Evolutionary conservation across 2,797 vertebrate species (phyloP), one percentile per base, ranked within the genome.

Genomic region (Gadopsis bispinosus): DNA sequence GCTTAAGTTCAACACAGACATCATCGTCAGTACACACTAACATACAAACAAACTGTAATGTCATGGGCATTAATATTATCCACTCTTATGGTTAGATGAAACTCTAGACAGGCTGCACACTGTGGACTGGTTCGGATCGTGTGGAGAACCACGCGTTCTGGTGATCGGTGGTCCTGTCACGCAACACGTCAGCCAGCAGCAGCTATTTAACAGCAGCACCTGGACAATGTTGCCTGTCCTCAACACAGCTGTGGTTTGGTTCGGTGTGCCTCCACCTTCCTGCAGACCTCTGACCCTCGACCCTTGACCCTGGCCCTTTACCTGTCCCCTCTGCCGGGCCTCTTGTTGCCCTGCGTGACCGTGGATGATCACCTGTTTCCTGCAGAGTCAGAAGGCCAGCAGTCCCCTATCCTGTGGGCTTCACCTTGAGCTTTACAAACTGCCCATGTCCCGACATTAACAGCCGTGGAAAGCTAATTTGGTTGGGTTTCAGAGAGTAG

Each of bases 361-460:
- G 63, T 50, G 41, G 62, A 48, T 35, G 69, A 75, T 86, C 75
- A 79, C 41, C 81, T 71, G 75, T 81, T 83, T 89, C 86, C 87
- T 55, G 68, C 73, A 71, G 70, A 33, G 48, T 61, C 43, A 69
- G 64, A 19, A 22, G 39, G 71, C 39, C 43, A 61, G 29, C 17
- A 37, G 35, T 65, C 22, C 59, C 26, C 45, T 56, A 65, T 79
- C 78, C 77, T 82, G 72, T 77, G 50, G 58, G 37, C 63, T 55
- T 11, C 37, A 39, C 37, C 37, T 7, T 39, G 37, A 35, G 35
- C 35, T 35, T 35, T 35, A 35, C 7, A 35, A 35, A 39, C 37
- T 39, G 37, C 37, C 37, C 1, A 39, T 39, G 1, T 39, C 37
- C 37, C 2, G 10, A 39, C 8, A 39, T 39, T 10, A 39, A 39